Percentiles rank a stretch among this genome's conserved stretches.
These are phyloP conservation scores for Netta rufina DNA, from an alignment of 2,797 vertebrate genomes.

Conservation along the genomic window DNA sequence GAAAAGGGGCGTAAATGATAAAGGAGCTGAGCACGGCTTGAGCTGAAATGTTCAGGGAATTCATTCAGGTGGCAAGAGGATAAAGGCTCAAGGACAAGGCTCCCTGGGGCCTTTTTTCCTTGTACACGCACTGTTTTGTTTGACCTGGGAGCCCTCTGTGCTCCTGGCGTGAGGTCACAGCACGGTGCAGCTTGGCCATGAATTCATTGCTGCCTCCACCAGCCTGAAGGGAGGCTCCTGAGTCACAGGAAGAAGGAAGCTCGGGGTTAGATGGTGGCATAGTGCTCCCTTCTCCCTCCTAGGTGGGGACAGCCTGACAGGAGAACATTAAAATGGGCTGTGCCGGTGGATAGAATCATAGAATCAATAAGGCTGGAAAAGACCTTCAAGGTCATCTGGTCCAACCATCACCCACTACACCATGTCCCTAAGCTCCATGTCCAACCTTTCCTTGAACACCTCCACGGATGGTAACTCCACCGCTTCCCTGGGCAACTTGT, in stretches of 20 bases:
- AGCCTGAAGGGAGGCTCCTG: neutral
- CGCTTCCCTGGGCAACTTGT: no score
- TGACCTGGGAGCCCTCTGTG: neutral
- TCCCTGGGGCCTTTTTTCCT: neutral
- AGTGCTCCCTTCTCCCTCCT: neutral
- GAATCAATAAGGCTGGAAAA: no score
- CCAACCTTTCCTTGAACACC: no score
- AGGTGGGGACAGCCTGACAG: neutral
- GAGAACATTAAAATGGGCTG: neutral
- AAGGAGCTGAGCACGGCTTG: constrained; percentile 2
- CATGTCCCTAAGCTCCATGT: no score
- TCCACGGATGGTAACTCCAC: no score
- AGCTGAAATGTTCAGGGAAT: neutral
- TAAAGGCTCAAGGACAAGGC: constrained; percentile 1
- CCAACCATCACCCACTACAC: no score
- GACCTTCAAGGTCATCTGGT: no score
- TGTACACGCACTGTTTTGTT: accelerated
- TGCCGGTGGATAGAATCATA: neutral
- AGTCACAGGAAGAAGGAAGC: neutral
- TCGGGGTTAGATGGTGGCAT: neutral
- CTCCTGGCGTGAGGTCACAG: neutral
- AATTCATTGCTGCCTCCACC: neutral
- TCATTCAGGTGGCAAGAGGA: neutral
- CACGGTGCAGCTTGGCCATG: neutral
- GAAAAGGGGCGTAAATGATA: constrained; percentile 10